Evolutionary conservation across 2,113 vertebrate genomes (phyloP).

Genomic region (Elachura formosa): DNA sequence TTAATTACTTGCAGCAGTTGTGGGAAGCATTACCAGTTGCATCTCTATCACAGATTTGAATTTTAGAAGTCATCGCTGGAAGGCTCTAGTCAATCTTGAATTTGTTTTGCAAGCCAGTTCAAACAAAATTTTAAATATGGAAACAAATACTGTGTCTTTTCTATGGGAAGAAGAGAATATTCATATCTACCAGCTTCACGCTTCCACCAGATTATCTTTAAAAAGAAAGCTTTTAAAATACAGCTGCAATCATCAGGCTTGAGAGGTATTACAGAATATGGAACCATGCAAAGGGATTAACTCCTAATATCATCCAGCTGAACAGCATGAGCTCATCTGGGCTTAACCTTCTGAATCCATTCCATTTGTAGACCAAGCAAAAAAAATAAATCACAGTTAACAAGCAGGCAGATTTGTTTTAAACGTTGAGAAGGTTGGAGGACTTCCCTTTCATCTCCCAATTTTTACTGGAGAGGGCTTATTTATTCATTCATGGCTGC

Average conservation of each 20-base stretch:
- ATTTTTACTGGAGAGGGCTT: neutral
- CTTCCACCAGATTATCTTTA: constrained; percentile 43
- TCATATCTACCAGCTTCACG: neutral
- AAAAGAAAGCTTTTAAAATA: constrained; percentile 43
- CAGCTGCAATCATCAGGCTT: constrained; percentile 36
- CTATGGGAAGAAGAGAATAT: neutral
- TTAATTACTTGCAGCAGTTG: neutral
- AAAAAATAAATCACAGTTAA: constrained; percentile 12
- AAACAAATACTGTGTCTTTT: neutral
- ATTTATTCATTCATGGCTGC: neutral
- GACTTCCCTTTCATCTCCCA: neutral
- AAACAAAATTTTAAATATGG: neutral
- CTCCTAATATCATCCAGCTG: constrained; percentile 59
- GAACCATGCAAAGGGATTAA: constrained; percentile 43
- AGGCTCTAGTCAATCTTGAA: neutral
- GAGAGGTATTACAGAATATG: constrained; percentile 37
- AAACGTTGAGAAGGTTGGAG: neutral
- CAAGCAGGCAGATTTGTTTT: neutral
- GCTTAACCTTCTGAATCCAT: constrained; percentile 37
- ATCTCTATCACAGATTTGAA: neutral
- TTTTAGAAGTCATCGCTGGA: neutral
- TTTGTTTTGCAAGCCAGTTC: neutral
- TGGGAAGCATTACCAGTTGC: neutral
- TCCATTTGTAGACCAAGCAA: constrained; percentile 13
- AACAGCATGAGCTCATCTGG: constrained; percentile 49